These are phyloP conservation scores for Trichonephila inaurata DNA, from an alignment of 1,140 invertebrate species.

Conservation along the genomic window DNA sequence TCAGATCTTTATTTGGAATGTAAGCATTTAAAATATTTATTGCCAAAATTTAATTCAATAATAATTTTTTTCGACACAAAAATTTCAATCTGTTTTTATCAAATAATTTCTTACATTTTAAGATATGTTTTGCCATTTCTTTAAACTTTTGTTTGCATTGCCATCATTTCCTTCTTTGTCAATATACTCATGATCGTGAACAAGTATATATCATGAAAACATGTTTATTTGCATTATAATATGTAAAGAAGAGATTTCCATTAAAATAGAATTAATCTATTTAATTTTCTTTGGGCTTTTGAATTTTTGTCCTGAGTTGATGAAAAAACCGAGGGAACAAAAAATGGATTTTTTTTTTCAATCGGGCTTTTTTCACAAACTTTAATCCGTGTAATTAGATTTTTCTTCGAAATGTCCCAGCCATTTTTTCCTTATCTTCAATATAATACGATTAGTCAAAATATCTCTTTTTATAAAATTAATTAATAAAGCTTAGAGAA, in stretches of 20 bases:
- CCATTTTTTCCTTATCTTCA: neutral
- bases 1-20: no score
- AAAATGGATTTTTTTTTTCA: neutral
- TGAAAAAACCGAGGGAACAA: neutral
- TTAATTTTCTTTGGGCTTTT: neutral
- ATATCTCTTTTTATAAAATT: neutral
- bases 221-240: neutral
- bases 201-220: neutral
- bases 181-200: neutral
- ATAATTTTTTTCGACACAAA: no score
- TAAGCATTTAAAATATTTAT: no score
- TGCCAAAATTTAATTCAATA: no score
- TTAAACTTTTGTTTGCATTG: neutral
- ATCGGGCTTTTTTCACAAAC: neutral
- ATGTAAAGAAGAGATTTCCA: neutral
- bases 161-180: neutral
- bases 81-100: no score
- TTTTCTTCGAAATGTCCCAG: neutral
- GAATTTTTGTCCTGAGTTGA: neutral
- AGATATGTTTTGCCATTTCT: no score
- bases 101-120: no score
- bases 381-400: neutral
- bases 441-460: neutral
- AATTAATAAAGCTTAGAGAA: neutral
- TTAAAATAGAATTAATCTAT: conserved; percentile 25